These are phyloP conservation scores for Junonia oenone DNA, from an alignment of 2,888 invertebrate species.

Conservation along the genomic window DNA sequence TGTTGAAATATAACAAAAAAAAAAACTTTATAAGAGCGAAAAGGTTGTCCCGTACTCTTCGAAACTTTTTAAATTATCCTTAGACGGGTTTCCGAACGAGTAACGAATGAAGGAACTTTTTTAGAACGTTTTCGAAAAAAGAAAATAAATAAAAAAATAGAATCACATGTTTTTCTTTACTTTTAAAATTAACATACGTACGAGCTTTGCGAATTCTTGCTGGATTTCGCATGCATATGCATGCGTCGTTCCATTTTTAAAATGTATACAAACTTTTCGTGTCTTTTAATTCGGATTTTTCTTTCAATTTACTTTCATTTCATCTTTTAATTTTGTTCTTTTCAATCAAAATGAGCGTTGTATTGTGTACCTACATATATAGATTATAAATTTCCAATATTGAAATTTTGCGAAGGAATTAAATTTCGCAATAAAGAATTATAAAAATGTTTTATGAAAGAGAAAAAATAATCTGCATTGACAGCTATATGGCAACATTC, in stretches of 20 bases:
- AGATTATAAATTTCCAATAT: background rate
- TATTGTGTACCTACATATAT: no score
- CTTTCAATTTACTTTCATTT: no score
- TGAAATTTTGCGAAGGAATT: background rate
- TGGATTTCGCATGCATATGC: background rate
- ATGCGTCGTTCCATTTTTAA: background rate
- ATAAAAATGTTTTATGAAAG: background rate
- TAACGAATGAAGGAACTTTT: constrained; percentile 3
- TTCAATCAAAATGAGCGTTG: background rate
- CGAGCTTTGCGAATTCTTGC: background rate
- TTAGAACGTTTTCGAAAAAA: background rate
- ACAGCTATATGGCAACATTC: no score
- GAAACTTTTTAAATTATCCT: constrained; percentile 18
- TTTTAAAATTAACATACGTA: constrained; percentile 1
- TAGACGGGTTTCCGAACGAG: constrained; percentile 13
- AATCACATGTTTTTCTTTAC: background rate
- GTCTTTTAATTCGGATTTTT: background rate
- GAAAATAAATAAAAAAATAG: background rate
- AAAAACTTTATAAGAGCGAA: constrained; percentile 24
- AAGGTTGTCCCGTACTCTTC: constrained; percentile 22
- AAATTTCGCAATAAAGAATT: background rate
- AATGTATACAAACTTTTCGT: background rate
- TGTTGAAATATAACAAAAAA: constrained; percentile 20
- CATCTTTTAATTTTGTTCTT: background rate
- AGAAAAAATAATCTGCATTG: no score